Evolutionary conservation across 2,888 invertebrate species (phyloP).

Genomic region (Yponomeuta cagnagella): DNA sequence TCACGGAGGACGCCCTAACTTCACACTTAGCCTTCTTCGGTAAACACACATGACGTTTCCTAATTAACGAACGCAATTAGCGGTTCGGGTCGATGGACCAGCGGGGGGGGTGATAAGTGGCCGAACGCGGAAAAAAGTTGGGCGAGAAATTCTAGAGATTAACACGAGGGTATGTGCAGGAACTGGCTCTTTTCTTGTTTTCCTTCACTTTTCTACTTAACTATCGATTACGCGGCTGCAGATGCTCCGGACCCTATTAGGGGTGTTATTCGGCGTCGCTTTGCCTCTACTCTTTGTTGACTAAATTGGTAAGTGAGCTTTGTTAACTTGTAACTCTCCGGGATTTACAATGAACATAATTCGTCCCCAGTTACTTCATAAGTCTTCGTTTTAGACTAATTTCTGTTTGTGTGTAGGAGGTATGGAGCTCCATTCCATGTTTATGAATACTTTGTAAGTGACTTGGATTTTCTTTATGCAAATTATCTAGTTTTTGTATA

Average conservation of each 20-base stretch:
- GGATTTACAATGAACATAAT: too few species aligned
- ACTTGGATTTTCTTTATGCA: too few species aligned
- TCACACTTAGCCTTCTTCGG: slow-evolving; percentile 71
- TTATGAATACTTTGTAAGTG: too few species aligned
- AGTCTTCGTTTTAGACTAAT: too few species aligned
- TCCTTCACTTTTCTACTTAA: slow-evolving; percentile 5
- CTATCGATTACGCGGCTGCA: slow-evolving; percentile 6
- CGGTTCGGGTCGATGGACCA: slow-evolving; percentile 64
- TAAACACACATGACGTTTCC: slow-evolving; percentile 77
- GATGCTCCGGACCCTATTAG: not conserved
- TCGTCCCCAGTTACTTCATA: too few species aligned
- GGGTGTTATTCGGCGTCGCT: not conserved
- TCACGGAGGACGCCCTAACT: slow-evolving; percentile 63
- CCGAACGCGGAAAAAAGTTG: slow-evolving; percentile 61
- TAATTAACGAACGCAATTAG: slow-evolving; percentile 77
- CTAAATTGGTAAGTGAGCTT: not conserved
- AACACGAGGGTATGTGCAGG: slow-evolving; percentile 45
- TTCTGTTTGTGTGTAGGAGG: too few species aligned
- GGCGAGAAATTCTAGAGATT: slow-evolving; percentile 62
- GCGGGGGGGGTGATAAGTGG: slow-evolving; percentile 56
- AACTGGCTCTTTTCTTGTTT: not conserved
- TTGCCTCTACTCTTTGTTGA: not conserved
- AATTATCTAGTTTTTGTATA: too few species aligned
- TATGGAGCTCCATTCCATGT: too few species aligned
- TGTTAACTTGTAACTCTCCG: not conserved